Base-by-base conservation (phyloP, 2,113 vertebrate species). In the Callospermophilus lateralis region DNA sequence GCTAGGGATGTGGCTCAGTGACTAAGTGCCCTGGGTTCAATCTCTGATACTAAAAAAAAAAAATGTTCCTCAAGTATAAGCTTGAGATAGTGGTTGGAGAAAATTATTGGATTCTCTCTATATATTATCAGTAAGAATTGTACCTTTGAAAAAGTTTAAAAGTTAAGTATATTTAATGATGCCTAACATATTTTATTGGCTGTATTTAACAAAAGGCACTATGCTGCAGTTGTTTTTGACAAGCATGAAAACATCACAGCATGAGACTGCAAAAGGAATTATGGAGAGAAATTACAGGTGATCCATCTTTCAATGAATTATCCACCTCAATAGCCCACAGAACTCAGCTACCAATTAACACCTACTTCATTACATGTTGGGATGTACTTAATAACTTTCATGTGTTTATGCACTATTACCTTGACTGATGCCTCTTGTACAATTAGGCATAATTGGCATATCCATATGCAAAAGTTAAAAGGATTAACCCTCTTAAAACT, bases 391-490 rank as follows among this genome's bases (percentile, higher is more conserved):
- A 99, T 99, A 99, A 99, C 99, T 99, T 99, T 99, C 98, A 98
- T 99, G 99, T 99, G 99, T 99, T 99, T 99, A 99, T 99, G 99
- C 99, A 99, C 99, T 99, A 99, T 99, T 99, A 99, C 99, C 99
- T 99, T 99, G 99, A 99, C 99, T 99, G 99, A 99, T 99, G 99
- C 99, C 99, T 99, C 98, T 99, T 99, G 99, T 99, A 99, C 99
- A 99, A 99, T 99, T 99, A 99, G 98, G 99, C 99, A 99, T 99
- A 99, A 99, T 99, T 99, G 99, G 99, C 99, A 99, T 99, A 99
- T 99, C 99, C 99, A 99, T 99, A 99, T 99, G 99, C 99, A 99
- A 99, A 99, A 99, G 99, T 99, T 99, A 99, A 99, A 99, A 99
- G 99, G 99, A 99, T 99, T 99, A 99, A 99, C 99, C 99, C 99